These are phyloP conservation scores for Ellobius talpinus DNA, from an alignment of 2,113 vertebrate species.

Conservation along the genomic window DNA sequence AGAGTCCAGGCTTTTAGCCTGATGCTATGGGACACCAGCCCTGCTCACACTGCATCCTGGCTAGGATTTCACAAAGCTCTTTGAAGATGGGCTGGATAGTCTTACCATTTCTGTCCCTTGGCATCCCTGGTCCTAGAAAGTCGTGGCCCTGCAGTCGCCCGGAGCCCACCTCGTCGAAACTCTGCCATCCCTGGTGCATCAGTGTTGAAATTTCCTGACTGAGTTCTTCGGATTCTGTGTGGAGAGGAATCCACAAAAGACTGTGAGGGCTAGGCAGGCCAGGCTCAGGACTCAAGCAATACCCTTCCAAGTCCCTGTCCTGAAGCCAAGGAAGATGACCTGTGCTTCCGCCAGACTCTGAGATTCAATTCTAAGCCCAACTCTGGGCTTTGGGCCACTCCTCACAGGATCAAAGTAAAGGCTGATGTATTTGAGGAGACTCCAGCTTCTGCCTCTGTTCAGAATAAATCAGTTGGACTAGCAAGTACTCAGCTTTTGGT, in stretches of 20 bases:
- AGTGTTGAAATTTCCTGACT: constrained; percentile 94
- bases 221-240: constrained; percentile 94
- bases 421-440: not conserved
- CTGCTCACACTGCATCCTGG: not conserved
- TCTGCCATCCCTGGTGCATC: constrained; percentile 91
- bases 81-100: not conserved
- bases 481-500: not conserved
- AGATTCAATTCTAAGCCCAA: not conserved
- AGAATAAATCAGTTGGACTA: not conserved
- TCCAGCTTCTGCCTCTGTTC: not conserved
- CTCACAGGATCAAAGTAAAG: not conserved
- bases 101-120: constrained; percentile 88
- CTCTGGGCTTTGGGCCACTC: not conserved
- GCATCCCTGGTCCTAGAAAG: constrained; percentile 93
- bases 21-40: not conserved
- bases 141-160: constrained; percentile 96
- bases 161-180: constrained; percentile 96
- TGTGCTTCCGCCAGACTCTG: not conserved
- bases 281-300: not conserved
- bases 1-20: not conserved
- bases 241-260: constrained; percentile 61
- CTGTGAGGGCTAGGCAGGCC: not conserved
- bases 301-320: not conserved
- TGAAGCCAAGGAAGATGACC: not conserved
- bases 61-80: not conserved